Base-by-base conservation (phyloP, 2,888 invertebrate genomes). In the Arrhopalites spinosus region DNA sequence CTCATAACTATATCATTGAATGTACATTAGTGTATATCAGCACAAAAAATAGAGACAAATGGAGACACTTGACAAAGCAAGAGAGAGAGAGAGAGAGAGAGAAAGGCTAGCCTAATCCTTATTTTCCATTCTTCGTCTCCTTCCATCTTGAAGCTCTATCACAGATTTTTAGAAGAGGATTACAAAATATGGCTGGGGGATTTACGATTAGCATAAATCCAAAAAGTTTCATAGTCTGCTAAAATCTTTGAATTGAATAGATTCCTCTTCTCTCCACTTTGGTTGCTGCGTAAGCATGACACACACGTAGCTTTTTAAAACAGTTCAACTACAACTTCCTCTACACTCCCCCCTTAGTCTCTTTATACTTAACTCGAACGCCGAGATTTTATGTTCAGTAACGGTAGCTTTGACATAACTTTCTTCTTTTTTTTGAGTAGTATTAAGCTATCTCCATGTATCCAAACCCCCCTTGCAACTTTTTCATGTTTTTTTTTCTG, bases 151-250 rank as follows among this genome's bases (percentile, higher is more conserved):
- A 50, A 50, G 50, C n/a, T 36, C 36, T 50, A 50, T 50, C 50
- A 50, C 50, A 50, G 50, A 50, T 3, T 50, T 50, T 50, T 50
- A 50, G 17, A 15, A 50, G 50, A 50, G 50, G 50, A 50, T 50
- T 50, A 50, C 50, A 50, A 50, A 45, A 50, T 50, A 50, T 50
- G 50, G 50, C 50, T 50, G 2, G 50, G 15, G 50, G 50, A 50
- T 50, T 50, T 50, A 50, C 15, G 50, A 7, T 45, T 11, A 45
- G 7, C 45, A 15, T 50, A 13, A 50, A 50, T 50, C 50, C 50
- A 50, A 50, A 50, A 50, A 50, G 50, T 50, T 50, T 50, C 50
- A 50, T 50, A 50, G 50, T 50, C 50, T 50, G 50, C n/a, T 50
- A 50, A 50, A 50, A 50, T 50, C 50, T 50, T n/a, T n/a, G n/a